Base-by-base conservation (phyloP, 2,113 vertebrate species). In the Apeltes quadracus region DNA sequence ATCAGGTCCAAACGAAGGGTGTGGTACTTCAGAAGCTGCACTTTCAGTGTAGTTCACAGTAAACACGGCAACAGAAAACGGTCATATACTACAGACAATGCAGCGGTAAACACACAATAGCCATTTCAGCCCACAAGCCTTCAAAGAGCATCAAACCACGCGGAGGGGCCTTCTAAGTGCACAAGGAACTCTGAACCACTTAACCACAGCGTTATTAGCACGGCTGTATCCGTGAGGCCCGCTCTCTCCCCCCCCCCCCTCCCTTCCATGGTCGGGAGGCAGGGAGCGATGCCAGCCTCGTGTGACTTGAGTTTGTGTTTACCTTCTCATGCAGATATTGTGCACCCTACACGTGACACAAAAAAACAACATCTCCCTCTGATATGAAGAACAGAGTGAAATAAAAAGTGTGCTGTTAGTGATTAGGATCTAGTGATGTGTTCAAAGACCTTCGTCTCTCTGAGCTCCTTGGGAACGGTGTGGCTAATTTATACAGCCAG, bases 121-220 rank as follows among this genome's bases (percentile, higher is more conserved):
- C 72, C 84, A 81, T 78, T 87, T 86, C 69, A 80, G 77, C 51
- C 69, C 69, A 76, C 81, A 82, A 86, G 83, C 80, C 87, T 87
- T 80, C 67, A 87, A 83, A 81, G 83, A 79, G 82, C 34, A 85
- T 75, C 66, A 61, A 76, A 58, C 62, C 74, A 88, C 55, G 73
- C 72, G 78, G 66, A 78, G 62, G 75, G 69, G 72, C 63, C 63
- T 74, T 83, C 77, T 81, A 83, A 89, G 77, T 74, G 80, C 61
- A 81, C 75, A 78, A 79, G 86, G 75, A 69, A 76, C 79, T 75
- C 70, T 79, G 61, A 81, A 54, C 78, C 83, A 82, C 81, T 79
- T 79, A 80, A 76, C 69, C 84, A 67, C 81, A 76, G 55, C 25
- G 15, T 78, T 79, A 87, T 89, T 84, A 83, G 74, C 74, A 78